A percentile compares a stretch with the other conserved stretches of the same genome.
phyloP scores from a whole-genome alignment of 2,797 vertebrate genomes.

The Etheostoma nigrum region DNA sequence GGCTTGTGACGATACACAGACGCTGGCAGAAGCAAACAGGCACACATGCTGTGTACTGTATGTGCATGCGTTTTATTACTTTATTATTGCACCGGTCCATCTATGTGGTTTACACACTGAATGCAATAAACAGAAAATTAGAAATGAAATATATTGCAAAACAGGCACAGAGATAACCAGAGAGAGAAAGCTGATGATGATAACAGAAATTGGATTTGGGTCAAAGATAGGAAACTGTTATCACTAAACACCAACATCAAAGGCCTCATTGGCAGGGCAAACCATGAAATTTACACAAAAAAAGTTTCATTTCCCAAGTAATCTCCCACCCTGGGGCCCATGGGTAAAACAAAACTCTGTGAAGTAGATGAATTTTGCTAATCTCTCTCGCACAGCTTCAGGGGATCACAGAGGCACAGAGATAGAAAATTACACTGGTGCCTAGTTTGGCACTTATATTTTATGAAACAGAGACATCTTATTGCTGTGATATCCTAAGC shows the following conservation, averaged over 20 bases:
- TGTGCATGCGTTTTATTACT: constrained; percentile 14
- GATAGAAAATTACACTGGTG: constrained; percentile 39
- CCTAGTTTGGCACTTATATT: constrained; percentile 16
- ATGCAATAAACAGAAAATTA: constrained; percentile 42
- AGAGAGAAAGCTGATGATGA: constrained; percentile 33
- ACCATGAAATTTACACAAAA: constrained; percentile 54
- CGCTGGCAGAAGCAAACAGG: constrained; percentile 14
- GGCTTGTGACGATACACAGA: constrained; percentile 32
- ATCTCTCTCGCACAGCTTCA: constrained; percentile 72
- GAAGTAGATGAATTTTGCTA: constrained; percentile 78
- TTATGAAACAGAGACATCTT: constrained; percentile 42
- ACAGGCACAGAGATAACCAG: constrained; percentile 37
- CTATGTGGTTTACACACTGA: constrained; percentile 31
- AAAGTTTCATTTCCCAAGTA: constrained; percentile 72
- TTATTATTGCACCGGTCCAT: constrained; percentile 25
- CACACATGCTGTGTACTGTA: constrained; percentile 19
- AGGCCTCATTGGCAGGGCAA: constrained; percentile 52
- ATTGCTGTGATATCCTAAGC: not conserved
- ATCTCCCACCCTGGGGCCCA: constrained; percentile 67
- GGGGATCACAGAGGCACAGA: constrained; percentile 55
- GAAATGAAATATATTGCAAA: constrained; percentile 10
- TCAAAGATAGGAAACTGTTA: constrained; percentile 56
- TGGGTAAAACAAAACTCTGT: constrained; percentile 79
- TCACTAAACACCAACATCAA: constrained; percentile 68
- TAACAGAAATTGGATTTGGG: constrained; percentile 63